Evolutionary conservation across 2,797 vertebrate species (phyloP).

Genomic region (Limosa lapponica): DNA sequence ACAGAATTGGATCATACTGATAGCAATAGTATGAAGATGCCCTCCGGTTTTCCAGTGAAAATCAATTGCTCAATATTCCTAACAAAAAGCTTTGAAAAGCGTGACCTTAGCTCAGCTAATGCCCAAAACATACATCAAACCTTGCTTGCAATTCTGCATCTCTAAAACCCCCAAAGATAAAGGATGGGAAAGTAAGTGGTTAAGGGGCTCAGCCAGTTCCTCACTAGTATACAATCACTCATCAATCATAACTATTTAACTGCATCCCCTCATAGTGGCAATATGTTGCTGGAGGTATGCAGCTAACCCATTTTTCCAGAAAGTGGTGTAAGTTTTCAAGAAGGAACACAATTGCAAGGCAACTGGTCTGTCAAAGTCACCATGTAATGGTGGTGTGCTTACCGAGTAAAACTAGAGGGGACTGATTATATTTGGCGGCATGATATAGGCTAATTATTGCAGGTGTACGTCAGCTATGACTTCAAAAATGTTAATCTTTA

Average conservation of each 20-base stretch:
- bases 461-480: neutral
- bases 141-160: neutral
- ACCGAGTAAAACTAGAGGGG: neutral
- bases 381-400: neutral
- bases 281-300: neutral
- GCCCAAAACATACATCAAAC: neutral
- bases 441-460: neutral
- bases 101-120: neutral
- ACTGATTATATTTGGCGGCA: neutral
- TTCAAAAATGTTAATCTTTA: neutral
- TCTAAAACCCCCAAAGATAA: neutral
- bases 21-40: neutral
- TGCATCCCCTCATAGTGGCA: neutral
- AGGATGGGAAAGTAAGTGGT: neutral
- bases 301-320: neutral
- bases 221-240: neutral
- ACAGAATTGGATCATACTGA: neutral
- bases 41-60: conserved; percentile 29
- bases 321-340: neutral
- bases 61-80: conserved; percentile 33
- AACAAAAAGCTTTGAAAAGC: conserved; percentile 29
- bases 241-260: neutral
- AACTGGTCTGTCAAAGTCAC: neutral
- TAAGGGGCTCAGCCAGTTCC: neutral
- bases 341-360: neutral